Percentiles rank a stretch among this genome's conserved stretches.
These are phyloP conservation scores for Mus caroli DNA, from an alignment of 2,797 vertebrate species.

Conservation along the genomic window DNA sequence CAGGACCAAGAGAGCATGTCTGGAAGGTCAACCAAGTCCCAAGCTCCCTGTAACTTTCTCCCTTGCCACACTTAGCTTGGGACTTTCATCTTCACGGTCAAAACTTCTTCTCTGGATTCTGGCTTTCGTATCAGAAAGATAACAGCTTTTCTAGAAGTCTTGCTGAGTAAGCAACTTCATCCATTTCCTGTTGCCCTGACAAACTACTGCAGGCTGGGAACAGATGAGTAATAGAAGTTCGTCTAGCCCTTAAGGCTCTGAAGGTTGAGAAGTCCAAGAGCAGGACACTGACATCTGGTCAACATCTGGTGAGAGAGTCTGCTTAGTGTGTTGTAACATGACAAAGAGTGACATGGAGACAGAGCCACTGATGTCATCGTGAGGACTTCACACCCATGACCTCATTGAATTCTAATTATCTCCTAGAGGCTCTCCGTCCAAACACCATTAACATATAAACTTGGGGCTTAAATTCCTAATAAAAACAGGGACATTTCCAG, in stretches of 20 bases:
- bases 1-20: not conserved
- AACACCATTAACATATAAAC: not conserved
- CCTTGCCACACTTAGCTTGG: not conserved
- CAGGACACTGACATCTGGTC: not conserved
- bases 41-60: not conserved
- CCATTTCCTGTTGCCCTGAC: not conserved
- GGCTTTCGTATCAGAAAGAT: not conserved
- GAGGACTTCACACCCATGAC: not conserved
- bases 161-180: not conserved
- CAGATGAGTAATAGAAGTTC: not conserved
- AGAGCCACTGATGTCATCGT: not conserved
- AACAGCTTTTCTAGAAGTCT: not conserved
- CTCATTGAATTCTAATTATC: not conserved
- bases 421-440: not conserved
- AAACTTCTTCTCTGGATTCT: not conserved
- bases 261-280: not conserved
- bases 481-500: not conserved
- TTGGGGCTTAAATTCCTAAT: not conserved
- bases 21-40: not conserved
- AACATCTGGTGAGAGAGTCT: not conserved
- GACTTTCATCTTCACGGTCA: not conserved
- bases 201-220: not conserved
- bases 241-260: not conserved
- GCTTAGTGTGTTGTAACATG: not conserved
- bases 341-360: not conserved